Evolutionary conservation across 2,888 invertebrate genomes (phyloP).

Genomic region (Drosophila siamana): DNA sequence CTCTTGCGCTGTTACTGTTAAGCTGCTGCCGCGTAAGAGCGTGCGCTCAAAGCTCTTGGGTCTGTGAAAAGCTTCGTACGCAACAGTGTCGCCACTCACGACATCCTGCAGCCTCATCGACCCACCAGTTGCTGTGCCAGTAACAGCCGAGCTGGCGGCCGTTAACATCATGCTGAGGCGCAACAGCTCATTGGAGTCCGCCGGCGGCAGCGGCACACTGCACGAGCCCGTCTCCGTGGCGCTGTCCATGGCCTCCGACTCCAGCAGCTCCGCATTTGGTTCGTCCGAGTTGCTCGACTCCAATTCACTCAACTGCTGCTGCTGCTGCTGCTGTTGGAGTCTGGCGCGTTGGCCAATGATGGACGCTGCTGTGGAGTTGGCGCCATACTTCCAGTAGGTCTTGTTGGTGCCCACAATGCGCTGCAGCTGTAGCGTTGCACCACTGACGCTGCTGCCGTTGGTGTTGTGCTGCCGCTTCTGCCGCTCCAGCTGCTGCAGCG

Average conservation of each 20-base stretch:
- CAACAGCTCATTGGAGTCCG: conserved; percentile 83
- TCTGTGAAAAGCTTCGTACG: conserved; percentile 82
- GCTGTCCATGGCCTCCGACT: conserved; percentile 71
- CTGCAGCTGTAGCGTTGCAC: conserved; percentile 57
- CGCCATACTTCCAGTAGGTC: conserved; percentile 83
- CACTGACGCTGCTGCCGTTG: conserved; percentile 11
- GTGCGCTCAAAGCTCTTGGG: conserved; percentile 82
- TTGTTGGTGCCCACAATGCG: conserved; percentile 82
- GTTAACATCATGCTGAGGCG: conserved; percentile 83
- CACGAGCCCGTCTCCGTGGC: conserved; percentile 84
- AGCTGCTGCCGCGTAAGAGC: conserved; percentile 68
- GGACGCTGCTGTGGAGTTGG: conserved; percentile 82
- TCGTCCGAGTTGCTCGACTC: conserved; percentile 76
- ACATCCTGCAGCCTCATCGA: conserved; percentile 54
- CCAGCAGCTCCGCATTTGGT: conserved; percentile 54
- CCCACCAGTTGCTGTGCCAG: conserved; percentile 72
- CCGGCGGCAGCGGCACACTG: conserved; percentile 81
- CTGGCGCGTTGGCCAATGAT: conserved; percentile 78
- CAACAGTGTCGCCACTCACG: conserved; percentile 79
- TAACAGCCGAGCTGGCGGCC: conserved; percentile 83
- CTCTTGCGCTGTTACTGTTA: conserved; percentile 74
- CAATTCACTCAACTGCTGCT: conserved; percentile 53
- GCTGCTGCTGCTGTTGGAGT: conserved; percentile 52
- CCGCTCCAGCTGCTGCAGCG: conserved; percentile 82
- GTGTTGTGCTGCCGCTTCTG: conserved; percentile 66